Evolutionary conservation across 2,888 invertebrate species (phyloP).

Genomic region (Chrysodeixis includens): DNA sequence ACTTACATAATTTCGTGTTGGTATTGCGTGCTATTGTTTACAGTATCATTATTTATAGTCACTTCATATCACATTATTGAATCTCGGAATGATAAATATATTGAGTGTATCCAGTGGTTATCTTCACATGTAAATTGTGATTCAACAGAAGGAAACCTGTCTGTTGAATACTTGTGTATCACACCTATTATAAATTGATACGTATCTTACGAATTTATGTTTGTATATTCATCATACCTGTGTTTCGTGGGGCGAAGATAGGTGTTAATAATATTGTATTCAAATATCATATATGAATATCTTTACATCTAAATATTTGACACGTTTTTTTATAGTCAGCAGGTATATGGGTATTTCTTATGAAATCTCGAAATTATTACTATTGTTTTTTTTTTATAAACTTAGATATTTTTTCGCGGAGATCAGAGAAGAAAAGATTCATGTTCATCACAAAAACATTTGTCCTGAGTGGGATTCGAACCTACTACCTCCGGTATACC

Average conservation of each 20-base stretch:
- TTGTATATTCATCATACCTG: neutral
- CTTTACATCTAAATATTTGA: too few species aligned
- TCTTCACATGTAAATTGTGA: constrained; percentile 40
- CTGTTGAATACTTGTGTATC: constrained; percentile 9
- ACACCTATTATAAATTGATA: constrained; percentile 15
- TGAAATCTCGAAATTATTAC: too few species aligned
- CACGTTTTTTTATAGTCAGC: too few species aligned
- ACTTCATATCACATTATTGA: constrained; percentile 70
- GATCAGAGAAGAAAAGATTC: too few species aligned
- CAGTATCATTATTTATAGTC: constrained; percentile 71
- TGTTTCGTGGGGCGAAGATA: neutral
- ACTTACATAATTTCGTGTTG: constrained; percentile 70
- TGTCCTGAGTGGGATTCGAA: too few species aligned
- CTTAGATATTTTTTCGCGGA: too few species aligned
- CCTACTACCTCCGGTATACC: too few species aligned
- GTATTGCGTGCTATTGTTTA: constrained; percentile 70
- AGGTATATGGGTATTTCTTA: too few species aligned
- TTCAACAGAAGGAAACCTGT: constrained; percentile 27
- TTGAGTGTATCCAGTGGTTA: constrained; percentile 37
- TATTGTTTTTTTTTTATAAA: too few species aligned
- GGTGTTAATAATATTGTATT: neutral
- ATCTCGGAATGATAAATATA: constrained; percentile 42
- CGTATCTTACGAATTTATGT: neutral
- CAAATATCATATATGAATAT: neutral
- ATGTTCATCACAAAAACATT: too few species aligned